These are phyloP conservation scores for Neodiprion pinetum DNA, from an alignment of 1,140 invertebrate species.

Conservation along the genomic window DNA sequence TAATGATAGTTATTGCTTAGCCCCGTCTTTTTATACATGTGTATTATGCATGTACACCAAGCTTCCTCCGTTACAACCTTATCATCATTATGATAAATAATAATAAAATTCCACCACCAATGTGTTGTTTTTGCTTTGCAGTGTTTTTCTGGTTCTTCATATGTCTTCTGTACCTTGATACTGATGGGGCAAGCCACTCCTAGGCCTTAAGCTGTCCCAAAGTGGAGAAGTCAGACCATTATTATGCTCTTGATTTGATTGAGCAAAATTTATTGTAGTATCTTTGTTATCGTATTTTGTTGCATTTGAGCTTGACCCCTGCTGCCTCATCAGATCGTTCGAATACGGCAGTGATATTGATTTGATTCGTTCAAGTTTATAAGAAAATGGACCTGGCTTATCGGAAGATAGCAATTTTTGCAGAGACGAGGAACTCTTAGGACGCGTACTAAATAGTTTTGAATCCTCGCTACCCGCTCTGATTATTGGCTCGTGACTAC, in stretches of 20 bases:
- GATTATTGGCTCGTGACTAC: constrained; percentile 33
- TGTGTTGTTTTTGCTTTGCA: not conserved
- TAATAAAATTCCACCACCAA: not conserved
- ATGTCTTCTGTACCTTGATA: constrained; percentile 58
- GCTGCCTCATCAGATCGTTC: constrained; percentile 40
- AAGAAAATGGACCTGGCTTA: constrained; percentile 41
- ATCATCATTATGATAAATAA: not conserved
- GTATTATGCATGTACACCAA: too few relatives aligned
- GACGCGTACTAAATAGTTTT: constrained; percentile 33
- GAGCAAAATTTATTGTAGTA: constrained; percentile 24
- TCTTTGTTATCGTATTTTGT: constrained; percentile 37
- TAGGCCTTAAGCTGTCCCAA: constrained; percentile 53
- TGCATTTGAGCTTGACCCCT: constrained; percentile 28
- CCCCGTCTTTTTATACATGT: too few relatives aligned
- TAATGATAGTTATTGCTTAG: too few relatives aligned
- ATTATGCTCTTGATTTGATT: constrained; percentile 40
- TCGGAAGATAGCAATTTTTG: constrained; percentile 42
- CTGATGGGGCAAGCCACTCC: constrained; percentile 52
- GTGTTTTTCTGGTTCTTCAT: constrained; percentile 31
- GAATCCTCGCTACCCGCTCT: constrained; percentile 41
- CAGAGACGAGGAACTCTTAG: constrained; percentile 33
- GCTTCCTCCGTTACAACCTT: not conserved
- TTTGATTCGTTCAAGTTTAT: constrained; percentile 47
- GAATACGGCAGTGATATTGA: constrained; percentile 51
- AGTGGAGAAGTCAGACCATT: constrained; percentile 42